phyloP scores from a whole-genome alignment of 2,113 vertebrate species.

The Proteles cristata region DNA sequence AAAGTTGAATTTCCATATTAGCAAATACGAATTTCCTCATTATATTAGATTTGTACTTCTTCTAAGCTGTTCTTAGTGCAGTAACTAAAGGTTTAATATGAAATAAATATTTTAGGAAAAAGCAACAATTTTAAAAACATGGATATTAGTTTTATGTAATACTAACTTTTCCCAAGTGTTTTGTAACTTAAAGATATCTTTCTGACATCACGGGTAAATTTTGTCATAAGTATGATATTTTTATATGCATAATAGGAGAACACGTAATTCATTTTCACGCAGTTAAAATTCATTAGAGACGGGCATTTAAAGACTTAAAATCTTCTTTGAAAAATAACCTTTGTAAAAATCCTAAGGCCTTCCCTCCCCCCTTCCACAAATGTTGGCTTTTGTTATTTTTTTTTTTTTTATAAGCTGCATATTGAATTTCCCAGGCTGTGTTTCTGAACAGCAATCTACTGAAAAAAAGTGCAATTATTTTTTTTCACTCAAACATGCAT shows the following conservation, averaged over 20 bases:
- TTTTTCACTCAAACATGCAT: conserved; percentile 89
- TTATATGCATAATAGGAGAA: background rate
- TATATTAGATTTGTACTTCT: conserved; percentile 4
- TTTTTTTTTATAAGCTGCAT: conserved; percentile 84
- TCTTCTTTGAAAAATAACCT: conserved; percentile 77
- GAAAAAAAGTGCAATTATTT: conserved; percentile 88
- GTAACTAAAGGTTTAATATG: conserved; percentile 3
- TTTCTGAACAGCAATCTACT: conserved; percentile 87
- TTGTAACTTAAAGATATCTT: conserved; percentile 36
- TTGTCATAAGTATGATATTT: conserved; percentile 62
- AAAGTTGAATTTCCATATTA: conserved; percentile 28
- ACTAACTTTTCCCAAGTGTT: conserved; percentile 39
- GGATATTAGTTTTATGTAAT: conserved; percentile 1
- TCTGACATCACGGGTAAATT: background rate
- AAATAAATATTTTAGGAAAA: conserved; percentile 61
- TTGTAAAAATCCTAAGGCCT: conserved; percentile 76
- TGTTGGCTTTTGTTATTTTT: conserved; percentile 75
- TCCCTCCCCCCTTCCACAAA: conserved; percentile 65
- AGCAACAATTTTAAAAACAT: conserved; percentile 24
- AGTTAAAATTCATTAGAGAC: conserved; percentile 73
- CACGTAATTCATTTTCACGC: conserved; percentile 56
- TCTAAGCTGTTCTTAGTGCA: conserved; percentile 2
- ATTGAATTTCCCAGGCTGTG: conserved; percentile 88
- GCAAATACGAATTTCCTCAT: background rate
- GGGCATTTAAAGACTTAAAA: conserved; percentile 78